These are phyloP conservation scores for Tyria jacobaeae DNA, from an alignment of 2,888 invertebrate genomes.

Conservation along the genomic window DNA sequence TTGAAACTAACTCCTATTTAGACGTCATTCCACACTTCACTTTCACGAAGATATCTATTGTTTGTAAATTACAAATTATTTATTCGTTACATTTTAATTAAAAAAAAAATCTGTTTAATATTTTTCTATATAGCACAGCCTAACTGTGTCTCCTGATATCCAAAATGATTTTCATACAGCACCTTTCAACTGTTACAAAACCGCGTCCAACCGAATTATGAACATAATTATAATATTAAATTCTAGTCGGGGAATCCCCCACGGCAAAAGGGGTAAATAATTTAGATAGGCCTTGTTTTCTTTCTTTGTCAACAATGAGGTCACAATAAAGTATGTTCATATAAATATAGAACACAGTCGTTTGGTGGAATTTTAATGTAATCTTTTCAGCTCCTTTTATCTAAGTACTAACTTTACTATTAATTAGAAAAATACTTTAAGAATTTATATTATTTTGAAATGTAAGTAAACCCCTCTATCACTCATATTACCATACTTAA, in stretches of 20 bases:
- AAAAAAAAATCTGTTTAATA: no score
- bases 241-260: neutral
- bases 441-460: neutral
- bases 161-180: no score
- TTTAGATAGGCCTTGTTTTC: neutral
- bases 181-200: neutral
- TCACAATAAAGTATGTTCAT: neutral
- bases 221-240: neutral
- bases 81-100: no score
- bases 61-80: no score
- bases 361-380: conserved; percentile 1
- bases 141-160: no score
- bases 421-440: neutral
- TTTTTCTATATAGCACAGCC: no score
- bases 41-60: no score
- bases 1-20: no score
- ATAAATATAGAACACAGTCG: conserved; percentile 2
- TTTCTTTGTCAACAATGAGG: neutral
- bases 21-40: no score
- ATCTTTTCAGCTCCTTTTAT: neutral
- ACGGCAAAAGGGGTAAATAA: neutral
- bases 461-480: neutral
- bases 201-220: neutral
- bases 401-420: neutral
- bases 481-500: neutral